A percentile compares a stretch with the other conserved stretches of the same genome.
Evolutionary conservation across 2,888 invertebrate genomes (phyloP).

Genomic region (Eulithis testata): DNA sequence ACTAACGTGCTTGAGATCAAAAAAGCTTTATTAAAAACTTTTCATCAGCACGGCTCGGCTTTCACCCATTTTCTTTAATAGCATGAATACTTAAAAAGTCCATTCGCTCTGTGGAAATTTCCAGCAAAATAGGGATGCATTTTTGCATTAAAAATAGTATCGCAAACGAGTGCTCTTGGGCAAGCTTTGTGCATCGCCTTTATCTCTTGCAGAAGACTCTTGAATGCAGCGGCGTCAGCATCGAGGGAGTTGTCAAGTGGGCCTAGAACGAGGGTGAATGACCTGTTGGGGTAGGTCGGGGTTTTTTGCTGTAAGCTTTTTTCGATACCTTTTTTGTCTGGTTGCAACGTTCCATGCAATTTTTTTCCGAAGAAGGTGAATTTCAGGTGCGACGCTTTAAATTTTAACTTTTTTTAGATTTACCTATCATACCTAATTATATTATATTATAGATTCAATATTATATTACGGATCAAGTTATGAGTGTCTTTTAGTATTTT

Average conservation of each 20-base stretch:
- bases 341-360: not conserved
- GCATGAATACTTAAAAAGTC: slow-evolving; percentile 5
- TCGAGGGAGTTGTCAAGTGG: slow-evolving; percentile 51
- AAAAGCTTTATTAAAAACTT: not conserved
- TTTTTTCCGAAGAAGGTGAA: not conserved
- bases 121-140: slow-evolving; percentile 57
- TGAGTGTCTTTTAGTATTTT: no score
- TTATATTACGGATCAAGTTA: no score
- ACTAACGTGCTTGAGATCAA: no score
- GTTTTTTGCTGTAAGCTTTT: slow-evolving; percentile 15
- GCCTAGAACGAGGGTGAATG: slow-evolving; percentile 43
- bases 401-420: no score
- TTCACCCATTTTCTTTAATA: slow-evolving; percentile 3
- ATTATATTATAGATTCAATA: no score
- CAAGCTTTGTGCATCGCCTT: slow-evolving; percentile 64
- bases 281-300: slow-evolving; percentile 51
- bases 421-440: no score
- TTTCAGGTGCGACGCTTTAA: no score
- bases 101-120: slow-evolving; percentile 47
- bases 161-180: slow-evolving; percentile 62
- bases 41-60: not conserved
- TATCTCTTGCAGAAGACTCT: slow-evolving; percentile 60
- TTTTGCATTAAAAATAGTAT: slow-evolving; percentile 69
- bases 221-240: slow-evolving; percentile 56
- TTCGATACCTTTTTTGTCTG: slow-evolving; percentile 5